Evolutionary conservation across 2,888 invertebrate species (phyloP), one percentile per base, ranked within the genome.

Genomic region (Muscina levida): DNA sequence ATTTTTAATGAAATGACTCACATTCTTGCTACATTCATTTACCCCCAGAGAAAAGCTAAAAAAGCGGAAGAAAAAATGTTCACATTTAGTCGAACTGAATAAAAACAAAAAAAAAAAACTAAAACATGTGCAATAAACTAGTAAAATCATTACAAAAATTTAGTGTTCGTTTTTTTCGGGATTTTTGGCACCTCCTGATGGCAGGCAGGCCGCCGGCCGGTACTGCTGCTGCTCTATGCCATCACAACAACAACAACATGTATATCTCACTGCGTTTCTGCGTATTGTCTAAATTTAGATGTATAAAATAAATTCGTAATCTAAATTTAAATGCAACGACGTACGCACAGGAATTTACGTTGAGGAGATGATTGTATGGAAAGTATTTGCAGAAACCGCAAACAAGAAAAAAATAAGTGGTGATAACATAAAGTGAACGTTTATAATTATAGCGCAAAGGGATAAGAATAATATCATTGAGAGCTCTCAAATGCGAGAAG

Each of bases 1-100:
- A 62, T 42, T 39, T 42, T 77, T 72, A 62, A 81, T 74, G 67
- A 67, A 77, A 68, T 81, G 81, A 81, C 53, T 77, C 74, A 77
- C 56, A 42, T 74, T 77, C 44, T 67, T 66, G 57, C 37, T 31
- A 11, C 15, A 56, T 13, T 56, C 56, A 26, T 24, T 56, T 56
- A 15, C 17, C n/a, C n/a, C n/a, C 4, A 57, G 15, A 57, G n/a
- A n/a, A n/a, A n/a, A n/a, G n/a, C n/a, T 57, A 59, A 39, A 59
- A 59, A 56, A 26, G 22, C 17, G 11, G 3, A 46, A n/a, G 46
- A n/a, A 15, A 22, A 22, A 31, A 11, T 53, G 53, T 22, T 53
- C 22, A 53, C 24, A n/a, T n/a, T n/a, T n/a, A n/a, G n/a, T n/a
- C n/a, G n/a, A n/a, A 11, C 24, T 53, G 11, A 53, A 24, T 2